Evolutionary conservation across 2,113 vertebrate species (phyloP), one percentile per base, ranked within the genome.

Genomic region (Glaucidium brasilianum): DNA sequence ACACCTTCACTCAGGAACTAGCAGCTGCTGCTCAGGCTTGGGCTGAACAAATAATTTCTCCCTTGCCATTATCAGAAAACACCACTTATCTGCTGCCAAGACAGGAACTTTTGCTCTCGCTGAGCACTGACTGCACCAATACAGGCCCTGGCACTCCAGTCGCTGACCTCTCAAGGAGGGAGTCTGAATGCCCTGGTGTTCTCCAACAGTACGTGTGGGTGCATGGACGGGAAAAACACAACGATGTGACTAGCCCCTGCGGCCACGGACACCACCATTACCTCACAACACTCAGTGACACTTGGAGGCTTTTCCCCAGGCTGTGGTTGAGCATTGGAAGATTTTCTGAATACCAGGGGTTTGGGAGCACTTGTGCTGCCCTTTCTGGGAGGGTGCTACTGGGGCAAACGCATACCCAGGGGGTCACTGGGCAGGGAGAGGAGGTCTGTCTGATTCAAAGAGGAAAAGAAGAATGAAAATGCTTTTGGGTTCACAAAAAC

Each of bases 271-370:
- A 37, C 9, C 49, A 34, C 12, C 15, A 4, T 6, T 6, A 8
- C 67, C 49, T 39, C 49, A 5, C 14, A 84, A 68, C 75, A 41
- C 47, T 1, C 1, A 2, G n/a, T 1, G 25, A 27, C 10, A 8
- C 29, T 1, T 17, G 32, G 53, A 80, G 69, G 66, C 35, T 52
- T 50, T 19, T 30, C 64, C 30, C 58, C 19, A 0, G 0, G 9
- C 34, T 8, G 4, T 59, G 34, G 23, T 1, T 30, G 75, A 76
- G 43, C 52, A 37, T 15, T 4, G 1, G 11, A 26, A 55, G 29
- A 6, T n/a, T 29, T 35, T 72, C 55, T 13, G 39, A 19, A 9
- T 15, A 7, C 10, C 0, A 0, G 25, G 50, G n/a, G 2, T 23
- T 45, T 66, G 66, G 52, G 58, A 63, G 50, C 35, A 43, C 25